Conservation (phyloP, 2,113 vertebrate species). For the Lanius collurio region DNA sequence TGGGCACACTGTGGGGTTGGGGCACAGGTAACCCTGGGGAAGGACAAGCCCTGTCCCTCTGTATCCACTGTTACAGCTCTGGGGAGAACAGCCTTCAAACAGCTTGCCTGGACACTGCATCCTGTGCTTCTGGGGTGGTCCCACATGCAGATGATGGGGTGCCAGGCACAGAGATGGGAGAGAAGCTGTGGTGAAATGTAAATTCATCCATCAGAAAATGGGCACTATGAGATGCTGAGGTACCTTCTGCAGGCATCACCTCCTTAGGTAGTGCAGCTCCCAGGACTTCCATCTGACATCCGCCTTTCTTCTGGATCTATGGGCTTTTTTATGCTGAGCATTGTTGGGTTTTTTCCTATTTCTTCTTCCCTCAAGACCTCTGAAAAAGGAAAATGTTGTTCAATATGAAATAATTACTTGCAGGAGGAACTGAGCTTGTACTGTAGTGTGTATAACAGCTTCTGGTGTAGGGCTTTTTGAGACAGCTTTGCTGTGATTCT, state of each 20-base stretch:
- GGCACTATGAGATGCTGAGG: background rate
- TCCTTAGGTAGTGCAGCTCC: background rate
- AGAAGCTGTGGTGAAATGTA: accelerated
- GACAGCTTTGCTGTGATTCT: background rate
- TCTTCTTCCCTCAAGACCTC: background rate
- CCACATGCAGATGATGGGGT: accelerated
- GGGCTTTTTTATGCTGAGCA: accelerated
- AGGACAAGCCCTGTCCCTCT: background rate
- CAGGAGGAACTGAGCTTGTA: background rate
- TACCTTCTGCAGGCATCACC: background rate
- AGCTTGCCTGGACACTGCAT: background rate
- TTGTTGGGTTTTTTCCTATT: accelerated
- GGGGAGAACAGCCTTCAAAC: background rate
- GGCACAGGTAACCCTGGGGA: background rate
- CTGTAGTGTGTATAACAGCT: background rate
- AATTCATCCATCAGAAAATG: accelerated
- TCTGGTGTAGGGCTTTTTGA: background rate
- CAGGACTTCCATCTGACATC: background rate
- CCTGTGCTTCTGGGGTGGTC: background rate
- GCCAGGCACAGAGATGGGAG: background rate
- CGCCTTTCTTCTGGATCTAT: background rate
- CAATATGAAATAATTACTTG: background rate
- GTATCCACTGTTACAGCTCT: background rate
- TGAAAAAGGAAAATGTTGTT: background rate
- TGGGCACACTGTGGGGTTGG: background rate